Conservation (phyloP, 2,888 invertebrate genomes). For the Melanargia galathea region DNA sequence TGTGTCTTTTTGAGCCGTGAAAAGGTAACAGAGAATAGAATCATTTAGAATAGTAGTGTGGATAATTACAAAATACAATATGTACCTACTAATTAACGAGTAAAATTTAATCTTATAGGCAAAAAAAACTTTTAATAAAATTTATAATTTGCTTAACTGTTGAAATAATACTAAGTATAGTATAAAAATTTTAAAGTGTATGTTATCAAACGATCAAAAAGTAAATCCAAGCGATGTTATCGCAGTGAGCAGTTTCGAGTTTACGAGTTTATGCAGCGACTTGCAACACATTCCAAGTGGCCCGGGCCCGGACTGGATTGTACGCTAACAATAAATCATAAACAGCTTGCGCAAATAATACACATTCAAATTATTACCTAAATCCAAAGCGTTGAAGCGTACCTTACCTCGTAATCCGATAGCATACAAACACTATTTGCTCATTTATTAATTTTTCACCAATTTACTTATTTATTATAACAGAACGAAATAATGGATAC, state of each 20-base stretch:
- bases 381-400: background rate
- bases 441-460: no score
- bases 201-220: slow-evolving; percentile 1
- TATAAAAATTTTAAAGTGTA: slow-evolving; percentile 8
- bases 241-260: background rate
- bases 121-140: no score
- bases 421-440: no score
- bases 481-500: no score
- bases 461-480: no score
- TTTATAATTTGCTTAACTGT: background rate
- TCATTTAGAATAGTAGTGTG: no score
- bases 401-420: background rate
- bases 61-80: background rate
- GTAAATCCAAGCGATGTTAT: background rate
- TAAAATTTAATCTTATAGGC: background rate
- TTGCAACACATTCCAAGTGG: background rate
- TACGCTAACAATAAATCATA: slow-evolving; percentile 9
- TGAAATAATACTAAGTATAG: background rate
- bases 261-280: no score
- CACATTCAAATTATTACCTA: background rate
- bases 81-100: background rate
- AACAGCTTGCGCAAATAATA: slow-evolving; percentile 10
- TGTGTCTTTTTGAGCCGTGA: no score
- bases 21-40: no score
- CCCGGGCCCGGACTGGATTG: background rate